Base-by-base conservation (phyloP, 2,888 invertebrate genomes). In the Leptogaster cylindrica region DNA sequence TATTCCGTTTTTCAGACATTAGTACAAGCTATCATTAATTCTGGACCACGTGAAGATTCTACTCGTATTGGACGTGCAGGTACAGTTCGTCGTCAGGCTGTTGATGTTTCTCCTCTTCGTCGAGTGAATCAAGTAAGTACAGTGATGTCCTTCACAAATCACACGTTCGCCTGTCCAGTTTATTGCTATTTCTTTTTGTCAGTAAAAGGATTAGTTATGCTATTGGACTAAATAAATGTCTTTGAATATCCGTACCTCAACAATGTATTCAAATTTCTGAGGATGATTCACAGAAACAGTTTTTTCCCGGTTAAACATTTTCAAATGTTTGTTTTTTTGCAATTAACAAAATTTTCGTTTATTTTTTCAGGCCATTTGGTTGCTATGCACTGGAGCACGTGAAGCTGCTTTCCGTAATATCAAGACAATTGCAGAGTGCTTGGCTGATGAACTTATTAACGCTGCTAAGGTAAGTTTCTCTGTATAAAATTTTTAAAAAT, bases 391-490 rank as follows among this genome's bases (percentile, higher is more conserved):
- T 63, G 99, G 99, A 72, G 97, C 99, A 58, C 90, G 99, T 75
- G 98, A 99, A 84, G 97, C 99, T 71, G 95, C 99, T 58, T 99
- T 99, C 90, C 90, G 99, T 79, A 99, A 99, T 85, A 98, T 99
- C 81, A 99, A 99, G 84, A 97, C 97, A 58, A 99, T 99, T 79
- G 98, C 99, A 70, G 99, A 99, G 83, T 99, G 99, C 83, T 87
- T 99, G 77, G 98, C 99, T 79, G 99, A 99, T 87, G 99, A 99
- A 83, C 89, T 99, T 68, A 99, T 99, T 82, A 99, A 99, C 80
- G 99, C 99, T 74, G 97, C 98, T 61, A 99, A 98, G 89, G 91
- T 90, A 80, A 68, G 68, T 73, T 31, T 2, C 14, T 2, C 2
- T 31, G 71, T 3, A 25, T 8, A 7, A n/a, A 48, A 10, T 20